Base-by-base conservation (phyloP, 2,113 vertebrate genomes). In the Bagarius yarrelli region DNA sequence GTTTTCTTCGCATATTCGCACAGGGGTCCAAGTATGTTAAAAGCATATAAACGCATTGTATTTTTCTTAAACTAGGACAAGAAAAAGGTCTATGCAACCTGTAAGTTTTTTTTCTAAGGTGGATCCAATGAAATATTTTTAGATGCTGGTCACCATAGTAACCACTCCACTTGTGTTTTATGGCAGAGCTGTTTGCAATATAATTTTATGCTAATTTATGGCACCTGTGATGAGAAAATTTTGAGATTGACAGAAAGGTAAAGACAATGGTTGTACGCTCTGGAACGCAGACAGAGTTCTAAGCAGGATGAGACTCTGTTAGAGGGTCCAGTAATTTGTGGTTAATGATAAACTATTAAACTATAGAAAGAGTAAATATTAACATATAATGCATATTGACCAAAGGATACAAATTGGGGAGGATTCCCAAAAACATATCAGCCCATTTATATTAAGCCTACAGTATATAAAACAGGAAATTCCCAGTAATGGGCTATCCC, bases 161-260 rank as follows among this genome's bases (percentile, higher is more conserved):
- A 71, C 44, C 15, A 8, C 14, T 8, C 2, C 67, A 25, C 0
- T 47, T 47, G 12, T 21, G 25, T 18, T 30, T 53, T 25, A 53
- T 72, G 18, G 47, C 69, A 52, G 69, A 4, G 25, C 16, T 8
- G 6, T n/a, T 19, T 27, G 44, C 69, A 53, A 53, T 53, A 32
- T 72, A 44, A 72, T 52, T 72, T n/a, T 53, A 52, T 72, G 69
- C 47, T 72, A 72, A 53, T 72, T 53, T 19, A 53, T 71, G 25
- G n/a, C 25, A 52, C 14, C 25, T 52, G 15, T 50, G 44, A 50
- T 53, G 25, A 32, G 16, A 72, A 72, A 71, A 27, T 27, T n/a
- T n/a, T 70, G 8, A 71, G 47, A 44, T 52, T 72, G 47, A 25
- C 25, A 53, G 25, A 27, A 72, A 52, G 47, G 9, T 8, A 52